Base-by-base conservation (phyloP, 2,888 invertebrate genomes). In the Camponotus fellah region DNA sequence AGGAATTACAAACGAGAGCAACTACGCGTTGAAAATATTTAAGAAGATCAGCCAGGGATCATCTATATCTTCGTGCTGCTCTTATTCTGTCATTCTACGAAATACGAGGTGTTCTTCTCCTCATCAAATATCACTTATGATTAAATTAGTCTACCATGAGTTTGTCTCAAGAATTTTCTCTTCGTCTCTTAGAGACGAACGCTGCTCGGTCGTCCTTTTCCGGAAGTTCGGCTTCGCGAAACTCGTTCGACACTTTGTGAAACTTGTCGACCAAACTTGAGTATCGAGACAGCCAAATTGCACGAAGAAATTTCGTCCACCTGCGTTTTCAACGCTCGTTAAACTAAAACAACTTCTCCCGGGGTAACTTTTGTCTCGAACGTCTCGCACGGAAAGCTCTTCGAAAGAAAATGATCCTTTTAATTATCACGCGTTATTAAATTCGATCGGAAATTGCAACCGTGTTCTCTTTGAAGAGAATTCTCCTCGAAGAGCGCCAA, bases 21-120 rank as follows among this genome's bases (percentile, higher is more conserved):
- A 64, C 60, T n/a, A 14, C 56, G 76, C 56, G 46, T 53, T 43
- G 26, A 2, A 58, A 77, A 66, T 60, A 77, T 76, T 74, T 21
- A 43, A 40, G 56, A 46, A 65, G 32, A 32, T n/a, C 46, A 32
- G 64, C 49, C 4, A 4, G 82, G 76, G 71, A 53, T 43, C 60
- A 53, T 43, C 71, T 87, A 83, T 84, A 85, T 26, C 26, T 53
- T 46, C 12, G 74, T 12, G 34, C 32, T 87, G 85, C 72, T 89
- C 74, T 85, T 86, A 81, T 85, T 86, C 81, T 75, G 49, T 43
- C 49, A 71, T 68, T 17, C 43, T 56, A 26, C 43, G 60, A 37
- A 37, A 26, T 37, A 60, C 56, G 21, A 10, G 17, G 6, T 3
- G 46, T 81, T 66, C 37, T 14, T 56, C 37, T 60, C 34, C 17